Conservation (phyloP, 2,888 invertebrate genomes). For the Platycnemis pennipes region DNA sequence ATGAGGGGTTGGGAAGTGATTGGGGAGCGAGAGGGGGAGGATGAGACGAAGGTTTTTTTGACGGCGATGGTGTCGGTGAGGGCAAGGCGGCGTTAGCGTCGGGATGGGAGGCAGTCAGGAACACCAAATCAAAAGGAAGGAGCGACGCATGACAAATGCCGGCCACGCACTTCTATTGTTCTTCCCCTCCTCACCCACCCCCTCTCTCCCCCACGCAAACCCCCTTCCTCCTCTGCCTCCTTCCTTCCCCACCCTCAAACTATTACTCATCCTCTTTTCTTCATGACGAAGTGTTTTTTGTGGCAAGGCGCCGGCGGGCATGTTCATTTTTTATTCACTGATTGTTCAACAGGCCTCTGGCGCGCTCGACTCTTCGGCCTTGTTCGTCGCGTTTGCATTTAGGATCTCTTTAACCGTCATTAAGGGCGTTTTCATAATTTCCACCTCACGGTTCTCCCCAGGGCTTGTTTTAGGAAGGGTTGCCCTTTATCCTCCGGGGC, state of each 20-base stretch:
- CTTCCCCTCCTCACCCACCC: not conserved
- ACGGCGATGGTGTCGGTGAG: not conserved
- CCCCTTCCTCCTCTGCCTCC: not conserved
- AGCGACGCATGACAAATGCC: constrained; percentile 22
- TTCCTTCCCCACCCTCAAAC: not conserved
- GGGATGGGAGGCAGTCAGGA: not conserved
- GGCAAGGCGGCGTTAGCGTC: not conserved
- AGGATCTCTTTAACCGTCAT: constrained; percentile 39
- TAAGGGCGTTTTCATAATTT: constrained; percentile 26
- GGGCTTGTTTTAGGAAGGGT: not conserved
- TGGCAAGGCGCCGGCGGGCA: constrained; percentile 25
- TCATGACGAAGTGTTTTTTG: constrained; percentile 35
- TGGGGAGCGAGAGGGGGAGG: not conserved
- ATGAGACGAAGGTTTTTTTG: not conserved
- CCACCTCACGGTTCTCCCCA: constrained; percentile 1
- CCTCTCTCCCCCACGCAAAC: not conserved
- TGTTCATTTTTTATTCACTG: constrained; percentile 35
- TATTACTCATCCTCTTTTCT: constrained; percentile 24
- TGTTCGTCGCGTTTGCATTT: not conserved
- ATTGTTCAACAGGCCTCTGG: not conserved
- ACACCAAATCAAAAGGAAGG: constrained; percentile 3
- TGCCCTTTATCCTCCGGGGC: constrained; percentile 4
- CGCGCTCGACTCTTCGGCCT: not conserved
- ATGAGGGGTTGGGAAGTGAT: not conserved
- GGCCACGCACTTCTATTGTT: constrained; percentile 29